A percentile compares a stretch with the other conserved stretches of the same genome.
phyloP scores from a whole-genome alignment of 2,797 vertebrate species.

The Rhadinocentrus ornatus region DNA sequence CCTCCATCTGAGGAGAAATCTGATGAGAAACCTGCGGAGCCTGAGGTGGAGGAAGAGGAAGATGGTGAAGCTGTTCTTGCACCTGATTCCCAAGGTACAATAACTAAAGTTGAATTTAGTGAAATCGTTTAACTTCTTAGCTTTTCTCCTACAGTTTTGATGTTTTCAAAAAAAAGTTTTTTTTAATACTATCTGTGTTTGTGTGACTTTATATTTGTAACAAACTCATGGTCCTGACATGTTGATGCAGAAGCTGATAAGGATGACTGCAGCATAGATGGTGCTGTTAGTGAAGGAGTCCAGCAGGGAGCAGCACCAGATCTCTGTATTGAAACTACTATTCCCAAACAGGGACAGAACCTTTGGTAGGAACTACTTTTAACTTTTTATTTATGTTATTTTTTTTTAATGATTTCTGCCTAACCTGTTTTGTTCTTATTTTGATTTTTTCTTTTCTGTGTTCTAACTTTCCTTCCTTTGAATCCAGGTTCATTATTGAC shows the following conservation, averaged over 20 bases:
- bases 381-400: no score
- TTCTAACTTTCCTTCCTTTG: conserved; percentile 1
- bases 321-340: conserved; percentile 88
- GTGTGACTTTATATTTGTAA: neutral
- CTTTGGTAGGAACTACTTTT: conserved; percentile 85
- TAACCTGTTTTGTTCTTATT: neutral
- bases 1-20: conserved; percentile 79
- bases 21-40: conserved; percentile 60
- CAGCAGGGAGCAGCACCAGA: conserved; percentile 79
- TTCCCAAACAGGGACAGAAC: conserved; percentile 96
- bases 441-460: neutral
- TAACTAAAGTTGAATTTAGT: neutral
- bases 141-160: neutral
- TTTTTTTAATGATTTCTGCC: neutral
- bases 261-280: conserved; percentile 83
- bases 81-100: conserved; percentile 58
- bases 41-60: conserved; percentile 74
- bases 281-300: conserved; percentile 76
- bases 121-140: neutral
- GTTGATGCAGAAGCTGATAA: conserved; percentile 78
- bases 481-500: conserved; percentile 92
- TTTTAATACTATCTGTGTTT: neutral
- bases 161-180: no score
- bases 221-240: neutral
- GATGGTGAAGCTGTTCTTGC: conserved; percentile 45